Percentiles rank a stretch among this genome's conserved stretches.
Conservation (phyloP, 2,888 invertebrate genomes). For the Athalia rosae region DNA sequence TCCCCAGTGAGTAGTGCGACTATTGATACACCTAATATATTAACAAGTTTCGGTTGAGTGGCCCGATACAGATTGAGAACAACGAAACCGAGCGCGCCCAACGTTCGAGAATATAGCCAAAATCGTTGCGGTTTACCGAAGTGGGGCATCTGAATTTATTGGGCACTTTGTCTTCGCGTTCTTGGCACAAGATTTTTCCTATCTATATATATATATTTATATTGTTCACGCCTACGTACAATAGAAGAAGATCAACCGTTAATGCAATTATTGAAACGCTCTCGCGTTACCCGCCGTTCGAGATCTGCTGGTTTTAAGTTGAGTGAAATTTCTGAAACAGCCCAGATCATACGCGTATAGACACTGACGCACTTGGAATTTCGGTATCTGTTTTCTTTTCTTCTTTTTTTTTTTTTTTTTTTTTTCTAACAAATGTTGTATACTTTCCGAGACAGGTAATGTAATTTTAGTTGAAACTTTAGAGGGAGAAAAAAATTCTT, state of each 20-base stretch:
- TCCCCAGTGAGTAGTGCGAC: background rate
- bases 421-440: background rate
- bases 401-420: background rate
- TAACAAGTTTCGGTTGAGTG: slow-evolving; percentile 70
- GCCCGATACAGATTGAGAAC: slow-evolving; percentile 64
- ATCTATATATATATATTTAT: background rate
- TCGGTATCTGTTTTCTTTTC: background rate
- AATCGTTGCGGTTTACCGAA: slow-evolving; percentile 31
- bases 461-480: slow-evolving; percentile 10
- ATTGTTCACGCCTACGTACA: slow-evolving; percentile 6
- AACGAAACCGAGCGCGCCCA: background rate
- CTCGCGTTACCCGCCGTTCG: too few relatives aligned
- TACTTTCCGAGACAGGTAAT: background rate
- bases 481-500: background rate
- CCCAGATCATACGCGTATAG: background rate
- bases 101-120: slow-evolving; percentile 17
- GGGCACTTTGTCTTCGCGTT: slow-evolving; percentile 24
- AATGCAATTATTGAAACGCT: background rate
- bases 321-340: too few relatives aligned
- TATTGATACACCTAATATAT: slow-evolving; percentile 68
- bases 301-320: too few relatives aligned
- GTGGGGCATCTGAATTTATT: slow-evolving; percentile 22
- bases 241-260: background rate
- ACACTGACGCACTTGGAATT: background rate
- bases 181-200: slow-evolving; percentile 23